Base-by-base conservation (phyloP, 2,888 invertebrate species). In the Zootermopsis nevadensis region DNA sequence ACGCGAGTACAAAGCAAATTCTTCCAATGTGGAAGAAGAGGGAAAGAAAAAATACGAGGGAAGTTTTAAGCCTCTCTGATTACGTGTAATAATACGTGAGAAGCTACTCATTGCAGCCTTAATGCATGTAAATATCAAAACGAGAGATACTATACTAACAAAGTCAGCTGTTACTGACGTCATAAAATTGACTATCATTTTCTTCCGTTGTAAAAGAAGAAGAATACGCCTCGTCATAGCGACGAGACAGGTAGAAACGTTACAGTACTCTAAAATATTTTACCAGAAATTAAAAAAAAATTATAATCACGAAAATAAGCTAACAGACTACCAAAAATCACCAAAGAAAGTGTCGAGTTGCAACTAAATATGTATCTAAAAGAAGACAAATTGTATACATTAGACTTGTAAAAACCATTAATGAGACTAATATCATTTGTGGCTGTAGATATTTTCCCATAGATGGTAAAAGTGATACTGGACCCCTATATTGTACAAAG, bases 1-100 rank as follows among this genome's bases (percentile, higher is more conserved):
- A 74, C 74, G 74, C 38, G 74, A 33, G 35, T 24, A 33, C 74
- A 31, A 38, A 74, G 38, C 74, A 74, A 74, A 74, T 74, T 38
- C 74, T n/a, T 19, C n/a, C 74, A 74, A 74, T 38, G 74, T 33
- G 38, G 35, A 74, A 33, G 74, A 38, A 74, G 15, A 38, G 38
- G 38, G 38, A 74, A 38, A n/a, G 60, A 12, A 60, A 4, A 27
- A 27, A 60, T 10, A 60, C 8, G 0, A 60, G 27, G n/a, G n/a
- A 60, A n/a, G 60, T 27, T 60, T 27, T 27, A 60, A 3, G n/a
- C n/a, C 60, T 27, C 60, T 60, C 12, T 60, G 60, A 60, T 60
- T 60, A 60, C 60, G n/a, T n/a, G 60, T 60, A 6, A 27, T 60
- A 60, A 10, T 60, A 60, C n/a, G n/a, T n/a, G 60, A n/a, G 60